phyloP scores from a whole-genome alignment of 2,113 vertebrate genomes.

The Strix uralensis region DNA sequence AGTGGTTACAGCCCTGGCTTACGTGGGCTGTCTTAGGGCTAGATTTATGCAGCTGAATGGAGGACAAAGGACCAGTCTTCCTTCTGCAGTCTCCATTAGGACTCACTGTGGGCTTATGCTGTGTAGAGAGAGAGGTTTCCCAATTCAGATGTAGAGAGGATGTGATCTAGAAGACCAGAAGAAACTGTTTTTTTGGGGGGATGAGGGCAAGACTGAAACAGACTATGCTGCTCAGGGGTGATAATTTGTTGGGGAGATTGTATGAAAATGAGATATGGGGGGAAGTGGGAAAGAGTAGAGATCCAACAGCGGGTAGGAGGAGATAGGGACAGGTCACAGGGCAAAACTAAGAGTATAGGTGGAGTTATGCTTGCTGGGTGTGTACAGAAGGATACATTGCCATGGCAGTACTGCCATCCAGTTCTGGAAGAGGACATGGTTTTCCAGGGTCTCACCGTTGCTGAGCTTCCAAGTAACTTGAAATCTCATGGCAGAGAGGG shows the following conservation, averaged over 20 bases:
- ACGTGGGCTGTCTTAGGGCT: background rate
- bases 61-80: background rate
- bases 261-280: background rate
- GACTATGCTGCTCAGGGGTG: background rate
- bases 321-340: background rate
- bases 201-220: background rate
- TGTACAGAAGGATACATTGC: background rate
- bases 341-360: background rate
- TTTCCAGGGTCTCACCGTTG: fast-evolving
- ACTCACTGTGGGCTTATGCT: background rate
- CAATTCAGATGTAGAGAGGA: background rate
- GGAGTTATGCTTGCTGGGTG: fast-evolving
- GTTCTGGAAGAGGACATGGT: background rate
- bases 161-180: background rate
- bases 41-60: background rate
- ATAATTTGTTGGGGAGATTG: background rate
- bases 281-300: background rate
- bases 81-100: background rate
- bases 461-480: background rate
- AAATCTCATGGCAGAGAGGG: background rate
- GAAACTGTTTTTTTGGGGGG: fast-evolving
- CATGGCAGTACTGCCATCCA: background rate
- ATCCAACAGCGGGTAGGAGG: background rate
- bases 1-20: background rate
- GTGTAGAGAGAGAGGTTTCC: background rate